Evolutionary conservation across 2,113 vertebrate genomes (phyloP).

Genomic region (Cacatua alba): DNA sequence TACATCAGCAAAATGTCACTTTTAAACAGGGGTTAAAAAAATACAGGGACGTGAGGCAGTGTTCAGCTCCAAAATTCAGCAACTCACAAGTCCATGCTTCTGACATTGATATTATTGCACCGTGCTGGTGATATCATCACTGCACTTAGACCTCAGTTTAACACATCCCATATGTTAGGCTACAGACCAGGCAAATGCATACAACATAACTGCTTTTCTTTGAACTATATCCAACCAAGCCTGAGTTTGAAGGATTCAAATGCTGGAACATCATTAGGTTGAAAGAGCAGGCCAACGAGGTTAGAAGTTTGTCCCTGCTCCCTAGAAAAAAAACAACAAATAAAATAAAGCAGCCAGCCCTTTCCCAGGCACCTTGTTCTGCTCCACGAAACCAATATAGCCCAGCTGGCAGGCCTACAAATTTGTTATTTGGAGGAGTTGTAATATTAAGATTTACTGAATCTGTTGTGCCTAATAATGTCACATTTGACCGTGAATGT

Average conservation of each 20-base stretch:
- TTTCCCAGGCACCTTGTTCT: slow-evolving; percentile 5
- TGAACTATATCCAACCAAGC: slow-evolving; percentile 35
- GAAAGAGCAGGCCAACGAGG: neutral
- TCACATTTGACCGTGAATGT: neutral
- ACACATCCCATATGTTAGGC: slow-evolving; percentile 52
- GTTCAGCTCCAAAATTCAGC: neutral
- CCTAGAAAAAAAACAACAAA: neutral
- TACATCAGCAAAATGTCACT: neutral
- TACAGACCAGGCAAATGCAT: slow-evolving; percentile 17
- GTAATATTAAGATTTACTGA: neutral
- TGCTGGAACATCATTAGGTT: slow-evolving; percentile 14
- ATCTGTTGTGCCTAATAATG: neutral
- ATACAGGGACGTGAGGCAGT: neutral
- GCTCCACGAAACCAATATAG: neutral
- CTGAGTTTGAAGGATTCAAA: slow-evolving; percentile 27
- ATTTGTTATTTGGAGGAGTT: neutral
- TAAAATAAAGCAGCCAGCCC: neutral
- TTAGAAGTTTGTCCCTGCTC: slow-evolving; percentile 2
- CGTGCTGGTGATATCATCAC: slow-evolving; percentile 44
- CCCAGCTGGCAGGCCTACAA: neutral
- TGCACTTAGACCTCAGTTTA: slow-evolving; percentile 29
- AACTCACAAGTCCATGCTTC: neutral
- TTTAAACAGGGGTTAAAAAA: neutral
- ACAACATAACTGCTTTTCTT: slow-evolving; percentile 8
- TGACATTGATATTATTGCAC: slow-evolving; percentile 20